phyloP scores from a whole-genome alignment of 2,113 vertebrate species.

The Campylomormyrus numenius region DNA sequence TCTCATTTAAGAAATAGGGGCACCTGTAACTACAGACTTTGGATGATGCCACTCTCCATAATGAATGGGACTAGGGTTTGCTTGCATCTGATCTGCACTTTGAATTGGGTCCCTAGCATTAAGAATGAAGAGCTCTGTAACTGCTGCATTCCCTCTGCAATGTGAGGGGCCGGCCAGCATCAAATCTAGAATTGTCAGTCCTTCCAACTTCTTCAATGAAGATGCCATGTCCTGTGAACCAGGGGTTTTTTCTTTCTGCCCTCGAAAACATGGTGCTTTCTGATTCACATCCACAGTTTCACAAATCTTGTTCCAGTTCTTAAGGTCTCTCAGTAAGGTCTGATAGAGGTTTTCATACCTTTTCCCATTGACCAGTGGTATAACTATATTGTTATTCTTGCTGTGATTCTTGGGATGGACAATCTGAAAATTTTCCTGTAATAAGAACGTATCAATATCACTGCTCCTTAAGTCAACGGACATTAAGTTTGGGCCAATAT shows the following conservation, averaged over 20 bases:
- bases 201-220: background rate
- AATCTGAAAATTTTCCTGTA: slow-evolving; percentile 7
- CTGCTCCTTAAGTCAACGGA: background rate
- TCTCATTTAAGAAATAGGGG: background rate
- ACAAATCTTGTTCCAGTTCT: background rate
- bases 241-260: background rate
- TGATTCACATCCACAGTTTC: background rate
- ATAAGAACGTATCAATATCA: background rate
- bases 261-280: slow-evolving; percentile 12
- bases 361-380: background rate
- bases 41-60: slow-evolving; percentile 13
- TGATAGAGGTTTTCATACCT: background rate
- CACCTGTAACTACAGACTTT: background rate
- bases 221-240: background rate
- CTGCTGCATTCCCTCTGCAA: background rate
- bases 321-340: background rate
- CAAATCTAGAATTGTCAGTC: background rate
- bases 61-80: background rate
- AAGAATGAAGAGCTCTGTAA: background rate
- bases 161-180: background rate
- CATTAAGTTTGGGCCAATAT: slow-evolving; percentile 10
- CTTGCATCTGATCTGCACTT: background rate
- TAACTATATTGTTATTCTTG: background rate
- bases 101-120: slow-evolving; percentile 4
- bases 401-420: slow-evolving; percentile 9